Conservation (phyloP, 2,888 invertebrate species). For the Herminia tarsipennalis region DNA sequence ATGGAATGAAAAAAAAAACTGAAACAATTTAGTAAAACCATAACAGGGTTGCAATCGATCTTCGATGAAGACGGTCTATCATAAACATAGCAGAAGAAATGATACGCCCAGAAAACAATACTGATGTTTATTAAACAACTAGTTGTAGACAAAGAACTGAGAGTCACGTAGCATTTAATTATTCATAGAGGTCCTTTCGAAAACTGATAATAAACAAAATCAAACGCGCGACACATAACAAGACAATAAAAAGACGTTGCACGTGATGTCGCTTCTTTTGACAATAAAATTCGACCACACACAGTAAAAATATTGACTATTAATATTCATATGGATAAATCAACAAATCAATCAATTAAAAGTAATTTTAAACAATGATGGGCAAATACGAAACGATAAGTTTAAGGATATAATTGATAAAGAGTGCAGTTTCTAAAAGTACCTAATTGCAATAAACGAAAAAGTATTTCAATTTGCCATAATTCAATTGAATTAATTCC, state of each 20-base stretch:
- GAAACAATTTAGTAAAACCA: no score
- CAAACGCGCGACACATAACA: slow-evolving; percentile 36
- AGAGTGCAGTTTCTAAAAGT: no score
- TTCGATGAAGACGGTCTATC: slow-evolving; percentile 11
- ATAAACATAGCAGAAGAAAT: slow-evolving; percentile 21
- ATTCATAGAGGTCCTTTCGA: slow-evolving; percentile 49
- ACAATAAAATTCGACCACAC: slow-evolving; percentile 43
- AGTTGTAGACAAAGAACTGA: slow-evolving; percentile 37
- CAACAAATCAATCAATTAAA: background rate
- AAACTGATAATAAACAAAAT: slow-evolving; percentile 52
- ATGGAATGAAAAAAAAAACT: no score
- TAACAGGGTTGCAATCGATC: background rate
- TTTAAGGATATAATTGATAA: no score
- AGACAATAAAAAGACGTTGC: slow-evolving; percentile 37
- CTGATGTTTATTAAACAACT: slow-evolving; percentile 31
- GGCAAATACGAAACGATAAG: slow-evolving; percentile 9
- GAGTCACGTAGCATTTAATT: slow-evolving; percentile 49
- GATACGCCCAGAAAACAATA: slow-evolving; percentile 42
- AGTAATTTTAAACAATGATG: background rate
- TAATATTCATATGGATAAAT: slow-evolving; percentile 28
- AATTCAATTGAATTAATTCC: background rate
- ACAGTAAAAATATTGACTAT: slow-evolving; percentile 35
- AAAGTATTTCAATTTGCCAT: background rate
- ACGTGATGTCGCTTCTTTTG: slow-evolving; percentile 49
- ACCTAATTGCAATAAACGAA: no score